Conservation (phyloP, 1,140 invertebrate genomes). For the Trypoxylus dichotomus region DNA sequence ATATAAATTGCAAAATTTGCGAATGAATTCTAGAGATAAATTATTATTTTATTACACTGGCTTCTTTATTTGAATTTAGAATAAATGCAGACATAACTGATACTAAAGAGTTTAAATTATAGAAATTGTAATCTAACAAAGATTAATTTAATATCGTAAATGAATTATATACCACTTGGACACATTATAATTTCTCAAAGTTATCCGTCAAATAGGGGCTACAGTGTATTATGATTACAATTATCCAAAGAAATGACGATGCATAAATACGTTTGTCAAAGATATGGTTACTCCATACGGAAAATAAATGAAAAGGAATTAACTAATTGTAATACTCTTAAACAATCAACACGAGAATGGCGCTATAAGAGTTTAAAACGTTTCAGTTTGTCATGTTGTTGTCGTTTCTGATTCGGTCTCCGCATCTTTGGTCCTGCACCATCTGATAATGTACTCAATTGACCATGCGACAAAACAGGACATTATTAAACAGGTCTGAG, state of each 20-base stretch:
- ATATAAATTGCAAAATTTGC: no score
- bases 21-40: no score
- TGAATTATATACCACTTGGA: no score
- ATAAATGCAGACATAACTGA: no score
- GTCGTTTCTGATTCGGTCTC: slow-evolving; percentile 36
- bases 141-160: no score
- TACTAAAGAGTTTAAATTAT: no score
- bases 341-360: neutral
- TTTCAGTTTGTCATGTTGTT: slow-evolving; percentile 50
- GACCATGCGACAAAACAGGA: slow-evolving; percentile 68
- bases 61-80: no score
- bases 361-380: slow-evolving; percentile 6
- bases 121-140: no score
- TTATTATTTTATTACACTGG: no score
- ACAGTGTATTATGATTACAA: neutral
- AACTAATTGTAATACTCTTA: slow-evolving; percentile 23
- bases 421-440: slow-evolving; percentile 22
- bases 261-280: slow-evolving; percentile 14
- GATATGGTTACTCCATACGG: neutral
- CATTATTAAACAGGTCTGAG: slow-evolving; percentile 69
- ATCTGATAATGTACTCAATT: slow-evolving; percentile 62
- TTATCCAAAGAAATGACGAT: neutral
- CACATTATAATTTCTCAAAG: no score
- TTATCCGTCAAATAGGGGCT: neutral
- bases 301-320: slow-evolving; percentile 6